These are phyloP conservation scores for Rhopalosiphum padi DNA, from an alignment of 1,140 invertebrate genomes.

Conservation along the genomic window DNA sequence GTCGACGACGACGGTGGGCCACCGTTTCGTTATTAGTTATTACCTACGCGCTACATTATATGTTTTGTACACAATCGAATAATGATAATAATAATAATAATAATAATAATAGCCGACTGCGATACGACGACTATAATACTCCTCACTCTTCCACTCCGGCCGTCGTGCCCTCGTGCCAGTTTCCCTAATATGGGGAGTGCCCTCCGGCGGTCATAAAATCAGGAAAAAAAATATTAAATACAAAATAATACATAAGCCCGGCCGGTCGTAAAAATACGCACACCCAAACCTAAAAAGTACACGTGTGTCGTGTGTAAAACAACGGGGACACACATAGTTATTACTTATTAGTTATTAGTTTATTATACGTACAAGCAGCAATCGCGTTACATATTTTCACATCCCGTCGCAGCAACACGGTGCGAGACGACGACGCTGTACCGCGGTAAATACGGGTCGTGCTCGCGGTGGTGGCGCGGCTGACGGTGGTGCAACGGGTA, in stretches of 20 bases:
- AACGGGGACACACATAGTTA: not conserved
- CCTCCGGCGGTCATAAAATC: slow-evolving; percentile 6
- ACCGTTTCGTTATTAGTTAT: not conserved
- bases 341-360: not conserved
- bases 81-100: not conserved
- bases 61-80: not conserved
- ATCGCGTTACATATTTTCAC: not conserved
- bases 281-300: not conserved
- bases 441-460: not conserved
- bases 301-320: not conserved
- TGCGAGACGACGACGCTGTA: not conserved
- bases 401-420: not conserved
- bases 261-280: not conserved
- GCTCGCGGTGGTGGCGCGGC: not conserved
- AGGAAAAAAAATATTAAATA: not conserved
- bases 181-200: slow-evolving; percentile 22
- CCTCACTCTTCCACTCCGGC: not conserved
- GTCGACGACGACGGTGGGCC: too few species aligned
- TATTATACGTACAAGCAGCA: not conserved
- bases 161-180: not conserved
- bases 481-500: not conserved
- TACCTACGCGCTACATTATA: not conserved
- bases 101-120: not conserved
- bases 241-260: not conserved
- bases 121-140: not conserved